These are phyloP conservation scores for Propsilocerus akamusi DNA, from an alignment of 1,140 invertebrate species.

Conservation along the genomic window DNA sequence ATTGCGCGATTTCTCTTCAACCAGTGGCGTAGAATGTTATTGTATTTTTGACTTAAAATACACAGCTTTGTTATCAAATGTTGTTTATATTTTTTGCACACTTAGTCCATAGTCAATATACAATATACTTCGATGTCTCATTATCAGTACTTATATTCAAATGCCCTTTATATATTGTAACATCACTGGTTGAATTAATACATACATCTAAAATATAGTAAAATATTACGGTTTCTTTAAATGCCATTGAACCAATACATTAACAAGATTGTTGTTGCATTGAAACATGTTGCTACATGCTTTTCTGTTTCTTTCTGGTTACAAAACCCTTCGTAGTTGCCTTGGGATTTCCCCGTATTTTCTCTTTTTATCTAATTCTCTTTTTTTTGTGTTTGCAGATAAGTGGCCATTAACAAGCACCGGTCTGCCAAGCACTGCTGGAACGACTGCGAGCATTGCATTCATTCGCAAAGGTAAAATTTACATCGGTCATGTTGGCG, in stretches of 20 bases:
- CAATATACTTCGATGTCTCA: no score
- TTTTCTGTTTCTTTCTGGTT: neutral
- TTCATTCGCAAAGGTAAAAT: slow-evolving; percentile 89
- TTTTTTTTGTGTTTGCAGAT: slow-evolving; percentile 32
- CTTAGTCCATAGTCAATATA: no score
- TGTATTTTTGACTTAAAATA: no score
- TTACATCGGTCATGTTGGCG: slow-evolving; percentile 94
- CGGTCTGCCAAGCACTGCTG: slow-evolving; percentile 86
- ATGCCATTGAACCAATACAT: slow-evolving; percentile 5
- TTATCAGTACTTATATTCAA: no score
- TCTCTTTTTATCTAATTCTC: neutral
- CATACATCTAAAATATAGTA: slow-evolving; percentile 5
- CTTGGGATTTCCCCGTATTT: no score
- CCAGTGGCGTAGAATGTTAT: neutral
- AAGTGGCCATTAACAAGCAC: slow-evolving; percentile 89
- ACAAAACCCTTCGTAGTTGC: no score
- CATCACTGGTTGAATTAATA: no score
- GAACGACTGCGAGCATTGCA: slow-evolving; percentile 87
- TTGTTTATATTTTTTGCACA: no score
- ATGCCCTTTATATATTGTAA: no score
- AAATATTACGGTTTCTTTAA: slow-evolving; percentile 5
- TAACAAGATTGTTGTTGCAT: neutral
- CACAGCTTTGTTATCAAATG: no score
- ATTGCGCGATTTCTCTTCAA: neutral
- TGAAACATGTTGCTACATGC: neutral